Evolutionary conservation across 2,797 vertebrate genomes (phyloP).

Genomic region (Falco columbarius): DNA sequence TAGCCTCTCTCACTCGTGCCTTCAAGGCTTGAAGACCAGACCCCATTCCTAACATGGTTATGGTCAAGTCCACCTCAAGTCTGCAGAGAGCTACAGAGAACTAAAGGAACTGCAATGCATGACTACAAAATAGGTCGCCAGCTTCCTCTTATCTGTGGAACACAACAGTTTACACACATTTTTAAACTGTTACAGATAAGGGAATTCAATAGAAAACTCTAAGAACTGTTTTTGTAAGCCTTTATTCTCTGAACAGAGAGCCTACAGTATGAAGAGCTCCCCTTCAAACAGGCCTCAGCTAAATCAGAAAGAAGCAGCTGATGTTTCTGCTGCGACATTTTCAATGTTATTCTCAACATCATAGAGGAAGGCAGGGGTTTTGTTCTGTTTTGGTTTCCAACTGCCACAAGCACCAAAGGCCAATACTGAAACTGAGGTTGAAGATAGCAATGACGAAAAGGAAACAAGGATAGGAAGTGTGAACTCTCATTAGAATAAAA

Average conservation of each 20-base stretch:
- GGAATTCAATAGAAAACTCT: neutral
- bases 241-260: neutral
- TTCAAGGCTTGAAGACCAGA: neutral
- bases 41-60: neutral
- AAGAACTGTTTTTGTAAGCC: neutral
- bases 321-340: neutral
- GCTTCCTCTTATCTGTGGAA: neutral
- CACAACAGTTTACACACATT: neutral
- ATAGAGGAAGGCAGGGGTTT: neutral
- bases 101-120: neutral
- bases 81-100: neutral
- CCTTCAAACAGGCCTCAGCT: constrained; percentile 38
- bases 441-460: neutral
- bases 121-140: neutral
- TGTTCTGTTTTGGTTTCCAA: neutral
- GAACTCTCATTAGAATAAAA: neutral
- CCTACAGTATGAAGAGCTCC: neutral
- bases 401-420: neutral
- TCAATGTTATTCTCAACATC: constrained; percentile 23
- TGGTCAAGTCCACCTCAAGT: neutral
- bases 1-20: neutral
- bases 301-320: neutral
- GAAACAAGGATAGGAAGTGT: neutral
- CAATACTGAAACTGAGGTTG: neutral
- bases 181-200: neutral